These are phyloP conservation scores for Scaptomyza reducta DNA, from an alignment of 2,888 invertebrate genomes.

Conservation along the genomic window DNA sequence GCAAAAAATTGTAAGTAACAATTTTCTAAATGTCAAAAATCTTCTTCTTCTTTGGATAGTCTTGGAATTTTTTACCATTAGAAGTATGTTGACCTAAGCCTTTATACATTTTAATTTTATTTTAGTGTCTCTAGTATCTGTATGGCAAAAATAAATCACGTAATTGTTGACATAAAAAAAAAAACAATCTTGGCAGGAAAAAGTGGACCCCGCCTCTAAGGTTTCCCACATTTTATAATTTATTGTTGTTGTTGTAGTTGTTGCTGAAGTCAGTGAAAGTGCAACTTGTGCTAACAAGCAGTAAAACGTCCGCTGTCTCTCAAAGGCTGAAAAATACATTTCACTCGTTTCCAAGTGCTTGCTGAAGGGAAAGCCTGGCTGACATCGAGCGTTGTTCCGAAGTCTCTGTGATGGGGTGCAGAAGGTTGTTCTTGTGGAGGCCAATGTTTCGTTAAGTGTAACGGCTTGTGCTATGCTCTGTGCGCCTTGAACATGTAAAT, in stretches of 20 bases:
- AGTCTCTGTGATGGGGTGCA: background rate
- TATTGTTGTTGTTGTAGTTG: constrained; percentile 14
- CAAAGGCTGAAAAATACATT: constrained; percentile 59
- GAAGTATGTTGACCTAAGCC: background rate
- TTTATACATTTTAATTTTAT: background rate
- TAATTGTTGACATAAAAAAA: constrained; percentile 16
- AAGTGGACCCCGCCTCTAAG: constrained; percentile 10
- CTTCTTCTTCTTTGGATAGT: background rate
- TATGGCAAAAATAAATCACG: constrained; percentile 25
- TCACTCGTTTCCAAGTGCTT: constrained; percentile 50
- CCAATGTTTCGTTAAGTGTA: constrained; percentile 73
- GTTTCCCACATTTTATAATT: constrained; percentile 7
- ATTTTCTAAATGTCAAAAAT: too few species aligned
- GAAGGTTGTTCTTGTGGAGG: constrained; percentile 50
- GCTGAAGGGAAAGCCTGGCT: constrained; percentile 51
- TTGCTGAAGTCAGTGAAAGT: constrained; percentile 55
- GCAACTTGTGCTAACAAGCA: constrained; percentile 62
- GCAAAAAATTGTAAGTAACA: too few species aligned
- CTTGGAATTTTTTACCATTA: background rate
- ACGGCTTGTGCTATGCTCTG: constrained; percentile 49
- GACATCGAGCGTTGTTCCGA: constrained; percentile 2
- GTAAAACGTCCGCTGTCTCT: constrained; percentile 45
- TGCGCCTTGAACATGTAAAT: constrained; percentile 43
- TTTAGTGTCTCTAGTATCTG: constrained; percentile 2
- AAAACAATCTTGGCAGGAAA: constrained; percentile 5